phyloP scores from a whole-genome alignment of 2,797 vertebrate genomes.

The Neoniphon sammara region DNA sequence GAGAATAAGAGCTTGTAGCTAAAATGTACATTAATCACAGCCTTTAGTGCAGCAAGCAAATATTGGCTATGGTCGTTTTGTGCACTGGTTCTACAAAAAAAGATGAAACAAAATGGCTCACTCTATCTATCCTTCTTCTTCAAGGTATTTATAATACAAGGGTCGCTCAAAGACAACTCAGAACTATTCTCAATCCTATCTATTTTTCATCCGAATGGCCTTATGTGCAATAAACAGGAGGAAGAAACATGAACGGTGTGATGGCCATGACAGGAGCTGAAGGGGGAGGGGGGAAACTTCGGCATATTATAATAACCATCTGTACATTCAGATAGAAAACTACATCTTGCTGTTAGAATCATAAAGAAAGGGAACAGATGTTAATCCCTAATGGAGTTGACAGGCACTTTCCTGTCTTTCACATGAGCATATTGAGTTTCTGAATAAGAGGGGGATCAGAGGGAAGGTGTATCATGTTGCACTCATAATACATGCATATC shows the following conservation, averaged over 20 bases:
- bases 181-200: slow-evolving; percentile 26
- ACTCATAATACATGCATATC: slow-evolving; percentile 96
- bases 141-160: slow-evolving; percentile 9
- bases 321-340: slow-evolving; percentile 78
- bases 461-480: slow-evolving; percentile 96
- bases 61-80: neutral
- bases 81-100: neutral
- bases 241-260: slow-evolving; percentile 49
- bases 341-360: slow-evolving; percentile 78
- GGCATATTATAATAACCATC: slow-evolving; percentile 79
- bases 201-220: slow-evolving; percentile 50
- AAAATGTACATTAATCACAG: neutral
- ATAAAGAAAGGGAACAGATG: slow-evolving; percentile 83
- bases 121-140: slow-evolving; percentile 1
- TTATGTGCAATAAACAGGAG: slow-evolving; percentile 50
- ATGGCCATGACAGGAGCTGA: slow-evolving; percentile 56
- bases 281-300: slow-evolving; percentile 48
- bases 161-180: slow-evolving; percentile 17
- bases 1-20: slow-evolving; percentile 33
- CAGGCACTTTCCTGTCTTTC: slow-evolving; percentile 84
- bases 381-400: slow-evolving; percentile 84
- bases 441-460: slow-evolving; percentile 92
- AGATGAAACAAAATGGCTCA: neutral
- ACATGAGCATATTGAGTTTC: slow-evolving; percentile 88
- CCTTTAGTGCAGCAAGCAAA: too few relatives aligned